Evolutionary conservation across 2,888 invertebrate genomes (phyloP), one percentile per base, ranked within the genome.

Genomic region (Nasonovia ribisnigri): DNA sequence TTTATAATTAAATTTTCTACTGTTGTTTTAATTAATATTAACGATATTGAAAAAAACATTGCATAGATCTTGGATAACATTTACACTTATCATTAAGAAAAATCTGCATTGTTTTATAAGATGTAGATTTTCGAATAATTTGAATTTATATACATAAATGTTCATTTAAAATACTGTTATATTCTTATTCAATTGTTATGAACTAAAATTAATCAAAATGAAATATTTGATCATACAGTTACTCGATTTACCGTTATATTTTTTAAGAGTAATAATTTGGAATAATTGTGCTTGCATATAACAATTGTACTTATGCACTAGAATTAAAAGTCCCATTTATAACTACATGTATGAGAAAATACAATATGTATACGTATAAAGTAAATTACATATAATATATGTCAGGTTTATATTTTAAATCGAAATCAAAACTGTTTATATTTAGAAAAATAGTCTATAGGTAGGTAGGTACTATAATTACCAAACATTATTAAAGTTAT

Each of bases 181-280:
- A 46, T 77, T 77, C 36, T 36, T 36, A 84, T 60, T 57, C 91
- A 36, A 57, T 91, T 86, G 60, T 91, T 86, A 46, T 36, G 1
- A 24, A n/a, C 86, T 46, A 48, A 57, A 46, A 84, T 86, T 46
- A 57, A 57, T 46, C 36, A 92, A 92, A 92, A 67, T 11, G 10
- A 60, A 92, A 67, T 84, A 87, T 92, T 60, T 86, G 13, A 87
- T 48, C 60, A 20, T 88, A 92, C 88, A 67, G 67, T 92, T 88
- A 51, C 51, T 43, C 46, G 5, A 42, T 88, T 88, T 87, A 92
- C 87, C 42, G 92, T 92, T 88, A 92, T 42, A 46, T 5, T 36
- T 77, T 77, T 36, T 10, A 51, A 36, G 29, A 51, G 43, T 77
- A 36, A 87, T 51, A 88, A 77, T 67, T 88, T 51, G 10, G 42